Percentiles rank a stretch among this genome's conserved stretches.
Evolutionary conservation across 2,888 invertebrate genomes (phyloP).

Genomic region (Cephus runcator): DNA sequence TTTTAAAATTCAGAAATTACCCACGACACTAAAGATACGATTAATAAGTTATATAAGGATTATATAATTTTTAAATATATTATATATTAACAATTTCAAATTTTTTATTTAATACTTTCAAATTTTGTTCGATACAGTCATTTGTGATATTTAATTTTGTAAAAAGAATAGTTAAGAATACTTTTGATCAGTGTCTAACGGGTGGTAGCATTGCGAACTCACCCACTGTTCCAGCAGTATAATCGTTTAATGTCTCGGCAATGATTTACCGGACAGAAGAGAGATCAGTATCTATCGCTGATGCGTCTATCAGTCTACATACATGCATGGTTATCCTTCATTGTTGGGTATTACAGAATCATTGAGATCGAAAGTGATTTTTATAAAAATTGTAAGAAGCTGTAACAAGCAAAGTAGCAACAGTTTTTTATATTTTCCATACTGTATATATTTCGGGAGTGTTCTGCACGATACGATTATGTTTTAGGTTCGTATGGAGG

Average conservation of each 20-base stretch:
- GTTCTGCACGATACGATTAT: not conserved
- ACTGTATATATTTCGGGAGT: not conserved
- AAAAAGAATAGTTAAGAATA: not conserved
- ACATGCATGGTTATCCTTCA: conserved; percentile 13
- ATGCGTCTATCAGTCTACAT: conserved; percentile 35
- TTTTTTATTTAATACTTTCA: not conserved
- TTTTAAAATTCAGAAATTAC: not conserved
- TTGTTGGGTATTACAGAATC: not conserved
- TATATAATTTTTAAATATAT: not conserved
- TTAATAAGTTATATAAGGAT: not conserved
- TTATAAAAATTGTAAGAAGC: not conserved
- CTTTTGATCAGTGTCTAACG: not conserved
- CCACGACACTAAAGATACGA: not conserved
- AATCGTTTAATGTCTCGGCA: conserved; percentile 57
- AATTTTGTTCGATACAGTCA: not conserved
- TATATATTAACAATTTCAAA: not conserved
- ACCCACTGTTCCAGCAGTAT: not conserved
- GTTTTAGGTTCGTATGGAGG: not conserved
- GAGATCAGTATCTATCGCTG: conserved; percentile 37
- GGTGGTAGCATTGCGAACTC: not conserved
- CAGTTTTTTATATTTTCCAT: not conserved
- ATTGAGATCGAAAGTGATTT: not conserved
- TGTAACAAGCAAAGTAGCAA: not conserved
- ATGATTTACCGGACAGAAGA: conserved; percentile 54
- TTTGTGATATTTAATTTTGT: not conserved